Evolutionary conservation across 2,113 vertebrate genomes (phyloP).

Genomic region (Lucifuga dentata): DNA sequence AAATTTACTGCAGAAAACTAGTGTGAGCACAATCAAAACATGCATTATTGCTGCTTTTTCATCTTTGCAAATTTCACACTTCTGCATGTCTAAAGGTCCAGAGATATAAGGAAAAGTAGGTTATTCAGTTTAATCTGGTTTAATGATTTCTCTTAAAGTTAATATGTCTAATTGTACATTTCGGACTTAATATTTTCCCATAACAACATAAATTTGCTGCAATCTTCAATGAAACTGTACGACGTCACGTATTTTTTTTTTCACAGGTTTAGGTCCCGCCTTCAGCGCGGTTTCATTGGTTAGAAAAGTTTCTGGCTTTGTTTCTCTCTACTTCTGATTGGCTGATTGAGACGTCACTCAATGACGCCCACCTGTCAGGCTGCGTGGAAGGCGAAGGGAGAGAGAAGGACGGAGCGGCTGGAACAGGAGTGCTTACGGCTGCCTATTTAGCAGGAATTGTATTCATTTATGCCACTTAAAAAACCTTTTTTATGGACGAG

Average conservation of each 20-base stretch:
- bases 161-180: no score
- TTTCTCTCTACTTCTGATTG: conserved; percentile 41
- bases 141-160: no score
- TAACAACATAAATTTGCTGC: neutral
- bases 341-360: conserved; percentile 43
- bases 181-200: no score
- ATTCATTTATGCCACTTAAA: neutral
- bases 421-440: conserved; percentile 48
- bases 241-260: conserved; percentile 64
- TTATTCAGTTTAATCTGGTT: no score
- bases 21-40: no score
- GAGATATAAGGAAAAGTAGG: no score
- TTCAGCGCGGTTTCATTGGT: conserved; percentile 45
- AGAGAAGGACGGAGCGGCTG: conserved; percentile 31
- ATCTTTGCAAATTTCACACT: no score
- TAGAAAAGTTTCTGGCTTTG: conserved; percentile 54
- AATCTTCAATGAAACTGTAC: conserved; percentile 26
- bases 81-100: no score
- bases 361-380: conserved; percentile 53
- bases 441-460: conserved; percentile 9
- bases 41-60: no score
- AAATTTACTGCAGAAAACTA: no score
- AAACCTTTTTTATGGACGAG: neutral
- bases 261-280: conserved; percentile 36
- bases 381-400: conserved; percentile 27